Evolutionary conservation across 2,888 invertebrate species (phyloP).

Genomic region (Acanthosepion esculentum): DNA sequence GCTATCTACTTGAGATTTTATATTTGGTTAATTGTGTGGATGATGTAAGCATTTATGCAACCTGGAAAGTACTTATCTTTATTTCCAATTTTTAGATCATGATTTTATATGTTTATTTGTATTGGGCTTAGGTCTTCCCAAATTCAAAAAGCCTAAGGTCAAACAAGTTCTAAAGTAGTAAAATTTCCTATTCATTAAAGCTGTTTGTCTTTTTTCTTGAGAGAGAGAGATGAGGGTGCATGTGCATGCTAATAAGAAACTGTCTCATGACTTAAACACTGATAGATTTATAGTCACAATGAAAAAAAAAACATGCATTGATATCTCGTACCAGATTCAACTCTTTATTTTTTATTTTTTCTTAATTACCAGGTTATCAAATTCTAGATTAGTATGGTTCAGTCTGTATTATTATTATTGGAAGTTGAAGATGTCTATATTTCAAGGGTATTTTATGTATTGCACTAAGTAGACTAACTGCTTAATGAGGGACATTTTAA

Average conservation of each 20-base stretch:
- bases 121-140: neutral
- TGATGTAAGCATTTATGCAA: no score
- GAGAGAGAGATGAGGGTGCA: no score
- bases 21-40: no score
- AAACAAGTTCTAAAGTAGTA: neutral
- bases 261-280: no score
- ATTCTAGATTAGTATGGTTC: neutral
- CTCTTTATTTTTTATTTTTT: neutral
- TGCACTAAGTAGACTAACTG: no score
- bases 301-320: neutral
- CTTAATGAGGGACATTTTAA: no score
- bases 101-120: neutral
- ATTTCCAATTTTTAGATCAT: neutral
- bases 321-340: neutral
- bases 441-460: no score
- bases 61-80: no score
- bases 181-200: neutral
- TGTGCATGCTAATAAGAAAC: no score
- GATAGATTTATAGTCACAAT: neutral
- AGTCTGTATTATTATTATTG: neutral
- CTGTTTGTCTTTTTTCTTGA: neutral
- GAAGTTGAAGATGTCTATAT: no score
- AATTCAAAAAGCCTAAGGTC: neutral
- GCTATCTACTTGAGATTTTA: no score
- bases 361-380: neutral